Conservation (phyloP, 2,797 vertebrate species). For the Apodemus agrarius region DNA sequence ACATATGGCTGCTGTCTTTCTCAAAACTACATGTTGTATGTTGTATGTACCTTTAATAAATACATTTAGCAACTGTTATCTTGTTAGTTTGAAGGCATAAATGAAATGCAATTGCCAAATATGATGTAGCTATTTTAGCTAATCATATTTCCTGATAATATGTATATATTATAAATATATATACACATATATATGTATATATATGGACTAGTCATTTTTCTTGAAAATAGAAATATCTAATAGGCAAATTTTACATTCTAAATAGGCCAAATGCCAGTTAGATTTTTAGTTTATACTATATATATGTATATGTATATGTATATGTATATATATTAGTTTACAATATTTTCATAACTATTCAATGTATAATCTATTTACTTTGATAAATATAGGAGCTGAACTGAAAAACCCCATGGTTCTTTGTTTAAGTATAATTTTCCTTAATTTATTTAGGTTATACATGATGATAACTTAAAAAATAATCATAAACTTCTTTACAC, state of each 20-base stretch:
- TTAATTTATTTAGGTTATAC: not conserved
- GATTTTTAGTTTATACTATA: not conserved
- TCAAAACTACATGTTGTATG: not conserved
- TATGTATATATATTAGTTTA: not conserved
- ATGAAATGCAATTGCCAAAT: not conserved
- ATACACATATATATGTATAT: no score
- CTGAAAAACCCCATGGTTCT: not conserved
- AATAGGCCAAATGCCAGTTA: no score
- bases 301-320: no score
- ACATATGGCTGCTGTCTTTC: not conserved
- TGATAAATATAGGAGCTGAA: no score
- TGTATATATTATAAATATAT: no score
- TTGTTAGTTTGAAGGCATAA: not conserved
- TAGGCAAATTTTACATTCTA: not conserved
- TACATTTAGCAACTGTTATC: not conserved
- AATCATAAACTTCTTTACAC: not conserved
- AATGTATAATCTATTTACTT: not conserved
- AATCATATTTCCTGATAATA: not conserved
- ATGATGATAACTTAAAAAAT: not conserved
- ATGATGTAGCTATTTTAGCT: not conserved
- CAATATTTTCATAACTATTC: no score
- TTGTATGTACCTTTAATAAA: not conserved
- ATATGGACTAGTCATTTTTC: not conserved
- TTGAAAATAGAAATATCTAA: no score
- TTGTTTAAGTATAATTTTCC: not conserved